Evolutionary conservation across 2,113 vertebrate genomes (phyloP).

Genomic region (Nannospalax galili): DNA sequence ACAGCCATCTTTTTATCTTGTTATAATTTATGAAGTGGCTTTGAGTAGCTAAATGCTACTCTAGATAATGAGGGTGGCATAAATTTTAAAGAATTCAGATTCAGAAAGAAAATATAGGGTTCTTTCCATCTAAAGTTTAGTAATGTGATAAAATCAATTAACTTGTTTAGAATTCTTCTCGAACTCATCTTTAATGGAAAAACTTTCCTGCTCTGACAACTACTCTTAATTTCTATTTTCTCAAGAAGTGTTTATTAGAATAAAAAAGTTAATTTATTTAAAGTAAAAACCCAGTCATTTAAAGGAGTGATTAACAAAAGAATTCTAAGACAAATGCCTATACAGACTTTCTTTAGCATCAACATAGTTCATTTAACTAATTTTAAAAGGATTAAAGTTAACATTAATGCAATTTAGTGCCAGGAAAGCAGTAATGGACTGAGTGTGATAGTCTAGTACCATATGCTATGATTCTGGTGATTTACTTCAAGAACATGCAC

Average conservation of each 20-base stretch:
- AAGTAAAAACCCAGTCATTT: neutral
- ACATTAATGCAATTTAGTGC: neutral
- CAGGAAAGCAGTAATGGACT: neutral
- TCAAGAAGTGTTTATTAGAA: slow-evolving; percentile 21
- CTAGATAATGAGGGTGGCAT: slow-evolving; percentile 41
- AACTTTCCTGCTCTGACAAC: neutral
- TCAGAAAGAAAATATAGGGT: slow-evolving; percentile 38
- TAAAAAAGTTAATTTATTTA: slow-evolving; percentile 16
- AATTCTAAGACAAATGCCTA: slow-evolving; percentile 1
- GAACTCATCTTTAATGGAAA: slow-evolving; percentile 41
- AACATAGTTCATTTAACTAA: neutral
- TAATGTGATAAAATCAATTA: slow-evolving; percentile 46
- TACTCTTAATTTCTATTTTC: neutral
- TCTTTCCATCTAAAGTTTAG: slow-evolving; percentile 38
- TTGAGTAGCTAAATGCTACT: slow-evolving; percentile 17
- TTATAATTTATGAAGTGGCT: slow-evolving; percentile 33
- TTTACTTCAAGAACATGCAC: neutral
- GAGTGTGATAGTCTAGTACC: neutral
- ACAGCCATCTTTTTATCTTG: neutral
- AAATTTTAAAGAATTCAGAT: slow-evolving; percentile 58
- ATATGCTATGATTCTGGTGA: neutral
- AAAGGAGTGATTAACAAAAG: neutral
- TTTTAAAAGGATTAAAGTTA: slow-evolving; percentile 36
- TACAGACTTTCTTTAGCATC: neutral
- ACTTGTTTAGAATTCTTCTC: neutral